phyloP scores from a whole-genome alignment of 2,797 vertebrate species.

The Muraenolepis orangiensis region DNA sequence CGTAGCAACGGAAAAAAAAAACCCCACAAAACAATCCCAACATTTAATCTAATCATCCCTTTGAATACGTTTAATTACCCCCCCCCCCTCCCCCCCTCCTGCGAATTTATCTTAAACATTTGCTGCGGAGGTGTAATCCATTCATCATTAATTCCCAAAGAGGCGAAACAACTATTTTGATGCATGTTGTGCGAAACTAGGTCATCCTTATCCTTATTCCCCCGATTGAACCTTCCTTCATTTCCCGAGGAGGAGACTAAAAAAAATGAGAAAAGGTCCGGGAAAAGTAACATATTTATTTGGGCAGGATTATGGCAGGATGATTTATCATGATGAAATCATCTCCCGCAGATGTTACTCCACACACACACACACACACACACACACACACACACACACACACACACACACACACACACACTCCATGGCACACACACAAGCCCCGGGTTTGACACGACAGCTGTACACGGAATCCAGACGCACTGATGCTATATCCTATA shows the following conservation, averaged over 20 bases:
- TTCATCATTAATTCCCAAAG: conserved; percentile 73
- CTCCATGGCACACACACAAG: no score
- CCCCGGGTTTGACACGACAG: conserved; percentile 52
- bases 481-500: no score
- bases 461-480: conserved; percentile 51
- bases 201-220: conserved; percentile 59
- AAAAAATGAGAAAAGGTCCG: background rate
- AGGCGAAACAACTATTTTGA: conserved; percentile 57
- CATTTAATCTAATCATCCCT: conserved; percentile 10
- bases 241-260: conserved; percentile 39
- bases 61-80: conserved; percentile 38
- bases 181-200: conserved; percentile 60
- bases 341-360: conserved; percentile 53
- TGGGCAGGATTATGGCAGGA: conserved; percentile 60
- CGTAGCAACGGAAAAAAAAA: no score
- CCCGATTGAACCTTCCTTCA: conserved; percentile 56
- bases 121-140: conserved; percentile 52
- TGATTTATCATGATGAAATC: conserved; percentile 74
- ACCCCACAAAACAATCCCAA: no score
- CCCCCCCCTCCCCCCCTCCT: no score
- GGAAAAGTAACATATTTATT: conserved; percentile 65
- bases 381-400: no score
- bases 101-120: conserved; percentile 56
- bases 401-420: no score
- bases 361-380: no score